These are phyloP conservation scores for Acleris emargana DNA, from an alignment of 2,888 invertebrate genomes.

Conservation along the genomic window DNA sequence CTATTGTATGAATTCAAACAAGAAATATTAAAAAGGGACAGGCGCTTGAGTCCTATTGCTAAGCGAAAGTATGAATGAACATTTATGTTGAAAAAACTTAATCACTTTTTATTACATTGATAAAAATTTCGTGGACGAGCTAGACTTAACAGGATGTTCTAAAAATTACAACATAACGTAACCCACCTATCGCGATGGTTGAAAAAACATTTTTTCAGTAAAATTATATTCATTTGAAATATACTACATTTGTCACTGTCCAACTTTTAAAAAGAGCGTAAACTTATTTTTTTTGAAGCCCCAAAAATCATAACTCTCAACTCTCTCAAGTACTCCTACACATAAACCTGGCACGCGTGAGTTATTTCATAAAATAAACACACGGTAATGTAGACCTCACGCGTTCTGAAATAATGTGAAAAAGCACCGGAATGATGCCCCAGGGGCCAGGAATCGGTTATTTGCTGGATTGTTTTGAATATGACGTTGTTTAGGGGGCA, in stretches of 20 bases:
- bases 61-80: neutral
- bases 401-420: constrained; percentile 65
- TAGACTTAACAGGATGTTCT: too few species aligned
- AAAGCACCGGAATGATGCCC: constrained; percentile 76
- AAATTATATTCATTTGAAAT: too few species aligned
- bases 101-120: too few species aligned
- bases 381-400: constrained; percentile 72
- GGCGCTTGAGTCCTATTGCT: neutral
- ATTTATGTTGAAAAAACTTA: too few species aligned
- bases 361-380: constrained; percentile 75
- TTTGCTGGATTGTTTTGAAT: constrained; percentile 81
- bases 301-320: constrained; percentile 48
- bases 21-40: constrained; percentile 15
- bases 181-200: too few species aligned
- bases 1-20: constrained; percentile 16
- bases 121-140: too few species aligned
- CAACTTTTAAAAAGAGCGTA: too few species aligned
- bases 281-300: neutral
- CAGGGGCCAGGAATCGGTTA: constrained; percentile 74
- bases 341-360: constrained; percentile 52
- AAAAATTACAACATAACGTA: too few species aligned
- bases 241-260: too few species aligned
- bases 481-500: constrained; percentile 45
- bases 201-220: too few species aligned
- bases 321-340: constrained; percentile 37